Evolutionary conservation across 37 sponge, comb jelly and placozoan species (phyloP).

Genomic region (Aplysina aerophoba): DNA sequence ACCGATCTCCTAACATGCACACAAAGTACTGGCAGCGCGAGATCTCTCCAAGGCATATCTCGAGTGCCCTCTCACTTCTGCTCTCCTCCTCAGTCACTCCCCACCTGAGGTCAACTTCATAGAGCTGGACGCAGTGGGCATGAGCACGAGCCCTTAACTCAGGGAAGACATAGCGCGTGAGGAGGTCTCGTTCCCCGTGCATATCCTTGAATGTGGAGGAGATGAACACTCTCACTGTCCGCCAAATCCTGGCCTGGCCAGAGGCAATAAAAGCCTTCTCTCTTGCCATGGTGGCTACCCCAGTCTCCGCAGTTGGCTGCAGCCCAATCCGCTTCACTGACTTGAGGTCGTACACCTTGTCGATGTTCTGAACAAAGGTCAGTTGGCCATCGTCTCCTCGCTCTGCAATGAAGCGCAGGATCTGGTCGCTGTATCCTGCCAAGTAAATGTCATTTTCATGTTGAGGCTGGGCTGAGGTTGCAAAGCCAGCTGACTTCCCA

Average conservation of each 20-base stretch:
- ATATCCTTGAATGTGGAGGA: constrained; percentile 98
- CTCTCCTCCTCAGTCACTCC: constrained; percentile 95
- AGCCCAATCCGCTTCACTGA: constrained; percentile 57
- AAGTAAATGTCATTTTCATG: constrained; percentile 93
- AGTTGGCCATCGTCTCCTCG: constrained; percentile 91
- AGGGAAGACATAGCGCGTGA: constrained; percentile 93
- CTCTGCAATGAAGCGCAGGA: constrained; percentile 95
- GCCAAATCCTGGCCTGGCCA: constrained; percentile 62
- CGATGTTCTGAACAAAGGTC: constrained; percentile 92
- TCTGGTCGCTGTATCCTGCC: constrained; percentile 96
- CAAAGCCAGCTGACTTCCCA: constrained; percentile 55
- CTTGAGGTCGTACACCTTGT: constrained; percentile 83
- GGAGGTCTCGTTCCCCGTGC: constrained; percentile 93
- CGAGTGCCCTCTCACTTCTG: constrained; percentile 75
- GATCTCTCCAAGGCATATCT: constrained; percentile 91
- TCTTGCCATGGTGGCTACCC: constrained; percentile 19
- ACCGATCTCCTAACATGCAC: constrained; percentile 91
- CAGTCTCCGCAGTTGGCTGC: neutral
- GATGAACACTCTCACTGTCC: constrained; percentile 92
- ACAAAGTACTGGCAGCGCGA: constrained; percentile 88
- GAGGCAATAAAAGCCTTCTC: constrained; percentile 55
- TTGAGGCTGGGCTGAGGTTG: constrained; percentile 56
- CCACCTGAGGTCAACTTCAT: constrained; percentile 98
- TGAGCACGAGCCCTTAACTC: constrained; percentile 86
- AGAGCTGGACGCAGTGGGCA: constrained; percentile 66